Percentiles rank a stretch among this genome's conserved stretches.
These are phyloP conservation scores for Oophaga pumilio DNA, from an alignment of 2,113 vertebrate genomes.

Conservation along the genomic window DNA sequence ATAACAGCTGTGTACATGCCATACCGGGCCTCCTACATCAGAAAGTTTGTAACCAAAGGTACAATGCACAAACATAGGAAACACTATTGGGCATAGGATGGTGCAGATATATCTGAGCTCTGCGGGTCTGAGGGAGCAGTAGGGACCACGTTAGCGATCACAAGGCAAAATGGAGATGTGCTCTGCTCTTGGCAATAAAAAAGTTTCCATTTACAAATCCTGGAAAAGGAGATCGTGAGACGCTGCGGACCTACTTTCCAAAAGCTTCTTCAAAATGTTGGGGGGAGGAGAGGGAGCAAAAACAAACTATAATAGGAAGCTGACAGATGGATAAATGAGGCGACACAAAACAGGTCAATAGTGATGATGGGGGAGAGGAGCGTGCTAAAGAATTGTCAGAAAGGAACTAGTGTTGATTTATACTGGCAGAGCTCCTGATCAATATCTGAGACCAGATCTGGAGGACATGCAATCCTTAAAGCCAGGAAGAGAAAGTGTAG, in stretches of 20 bases:
- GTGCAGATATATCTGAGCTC: too few species aligned
- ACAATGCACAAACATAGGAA: too few species aligned
- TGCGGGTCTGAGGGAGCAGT: too few species aligned
- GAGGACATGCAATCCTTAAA: not conserved
- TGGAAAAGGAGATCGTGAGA: conserved; percentile 18
- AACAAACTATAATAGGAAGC: not conserved
- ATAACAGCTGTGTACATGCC: too few species aligned
- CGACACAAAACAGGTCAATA: not conserved
- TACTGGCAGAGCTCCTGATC: not conserved
- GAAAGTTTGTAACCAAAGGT: too few species aligned
- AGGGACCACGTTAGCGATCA: too few species aligned
- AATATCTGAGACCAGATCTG: not conserved
- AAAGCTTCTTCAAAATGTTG: not conserved
- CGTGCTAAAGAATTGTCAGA: not conserved
- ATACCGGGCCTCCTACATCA: too few species aligned
- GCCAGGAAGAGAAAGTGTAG: too few species aligned
- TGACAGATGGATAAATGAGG: not conserved
- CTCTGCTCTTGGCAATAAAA: too few species aligned
- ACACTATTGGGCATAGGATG: too few species aligned
- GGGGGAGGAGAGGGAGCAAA: not conserved
- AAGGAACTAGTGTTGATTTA: not conserved
- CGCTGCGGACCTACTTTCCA: conserved; percentile 11
- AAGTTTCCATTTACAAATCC: not conserved
- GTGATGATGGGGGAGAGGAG: too few species aligned
- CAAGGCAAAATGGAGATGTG: too few species aligned